Percentiles rank a stretch among this genome's conserved stretches.
phyloP scores from a whole-genome alignment of 2,888 invertebrate species.

The Andrena hattorfiana region DNA sequence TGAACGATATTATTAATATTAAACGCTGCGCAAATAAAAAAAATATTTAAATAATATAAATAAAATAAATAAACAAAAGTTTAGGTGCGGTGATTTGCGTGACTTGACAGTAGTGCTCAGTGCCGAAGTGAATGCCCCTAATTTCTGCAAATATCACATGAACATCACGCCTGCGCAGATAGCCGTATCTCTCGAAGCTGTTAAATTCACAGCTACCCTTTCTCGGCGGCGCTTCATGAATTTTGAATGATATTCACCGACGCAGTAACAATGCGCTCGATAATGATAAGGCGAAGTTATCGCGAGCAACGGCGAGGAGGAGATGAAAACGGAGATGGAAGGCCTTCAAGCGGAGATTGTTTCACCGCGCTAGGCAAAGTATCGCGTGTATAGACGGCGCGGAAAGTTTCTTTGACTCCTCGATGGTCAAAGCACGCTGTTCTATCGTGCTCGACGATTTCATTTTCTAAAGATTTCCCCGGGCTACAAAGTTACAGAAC shows the following conservation, averaged over 20 bases:
- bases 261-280: constrained; percentile 37
- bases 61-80: background rate
- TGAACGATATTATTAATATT: background rate
- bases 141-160: background rate
- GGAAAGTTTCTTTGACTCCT: constrained; percentile 22
- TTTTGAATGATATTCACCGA: constrained; percentile 21
- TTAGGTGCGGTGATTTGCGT: background rate
- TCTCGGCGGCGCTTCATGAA: constrained; percentile 18
- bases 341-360: constrained; percentile 54
- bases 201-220: constrained; percentile 31
- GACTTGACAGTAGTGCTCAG: background rate
- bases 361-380: constrained; percentile 35
- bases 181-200: background rate
- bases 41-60: too few relatives aligned
- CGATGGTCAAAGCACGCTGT: background rate
- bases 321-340: constrained; percentile 59
- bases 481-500: background rate
- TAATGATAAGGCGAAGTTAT: constrained; percentile 56
- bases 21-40: background rate
- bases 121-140: background rate
- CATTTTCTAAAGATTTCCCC: constrained; percentile 33
- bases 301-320: constrained; percentile 19
- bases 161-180: background rate
- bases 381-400: constrained; percentile 19
- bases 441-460: constrained; percentile 19